Conservation (phyloP, 1,140 invertebrate species). For the Solenopsis fugax region DNA sequence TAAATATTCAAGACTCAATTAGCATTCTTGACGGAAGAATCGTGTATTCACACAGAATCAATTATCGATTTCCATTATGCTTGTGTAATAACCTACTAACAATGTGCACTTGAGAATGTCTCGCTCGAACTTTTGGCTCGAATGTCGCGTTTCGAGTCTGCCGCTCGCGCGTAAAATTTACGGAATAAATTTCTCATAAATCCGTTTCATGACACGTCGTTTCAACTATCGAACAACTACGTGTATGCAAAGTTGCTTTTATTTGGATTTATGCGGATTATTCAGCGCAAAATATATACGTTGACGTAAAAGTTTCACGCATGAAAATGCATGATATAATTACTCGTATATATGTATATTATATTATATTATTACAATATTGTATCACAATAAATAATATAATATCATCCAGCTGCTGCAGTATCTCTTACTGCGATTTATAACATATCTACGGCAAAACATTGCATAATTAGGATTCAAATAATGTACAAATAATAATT, state of each 20-base stretch:
- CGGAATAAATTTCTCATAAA: slow-evolving; percentile 47
- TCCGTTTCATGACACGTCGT: not conserved
- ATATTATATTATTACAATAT: slow-evolving; percentile 11
- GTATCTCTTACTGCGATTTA: slow-evolving; percentile 41
- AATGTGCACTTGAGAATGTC: slow-evolving; percentile 60
- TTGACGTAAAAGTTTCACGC: slow-evolving; percentile 15
- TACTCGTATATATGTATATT: slow-evolving; percentile 29
- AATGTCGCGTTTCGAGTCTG: slow-evolving; percentile 56
- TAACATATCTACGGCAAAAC: not conserved
- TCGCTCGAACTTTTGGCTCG: slow-evolving; percentile 48
- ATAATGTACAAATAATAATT: slow-evolving; percentile 31
- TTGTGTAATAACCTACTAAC: slow-evolving; percentile 78
- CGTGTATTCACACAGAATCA: slow-evolving; percentile 70
- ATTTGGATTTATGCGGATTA: slow-evolving; percentile 50
- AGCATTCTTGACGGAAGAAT: slow-evolving; percentile 61
- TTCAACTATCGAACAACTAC: slow-evolving; percentile 11
- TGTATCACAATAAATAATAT: slow-evolving; percentile 32
- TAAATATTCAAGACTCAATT: slow-evolving; percentile 81
- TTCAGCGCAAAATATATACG: slow-evolving; percentile 34
- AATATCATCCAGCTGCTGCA: not conserved
- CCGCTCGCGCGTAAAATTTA: slow-evolving; percentile 44
- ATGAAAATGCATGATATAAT: slow-evolving; percentile 8
- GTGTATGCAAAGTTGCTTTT: not conserved
- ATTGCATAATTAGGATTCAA: not conserved
- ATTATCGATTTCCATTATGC: slow-evolving; percentile 81